Conservation (phyloP, 2,113 vertebrate species). For the Orycteropus afer region DNA sequence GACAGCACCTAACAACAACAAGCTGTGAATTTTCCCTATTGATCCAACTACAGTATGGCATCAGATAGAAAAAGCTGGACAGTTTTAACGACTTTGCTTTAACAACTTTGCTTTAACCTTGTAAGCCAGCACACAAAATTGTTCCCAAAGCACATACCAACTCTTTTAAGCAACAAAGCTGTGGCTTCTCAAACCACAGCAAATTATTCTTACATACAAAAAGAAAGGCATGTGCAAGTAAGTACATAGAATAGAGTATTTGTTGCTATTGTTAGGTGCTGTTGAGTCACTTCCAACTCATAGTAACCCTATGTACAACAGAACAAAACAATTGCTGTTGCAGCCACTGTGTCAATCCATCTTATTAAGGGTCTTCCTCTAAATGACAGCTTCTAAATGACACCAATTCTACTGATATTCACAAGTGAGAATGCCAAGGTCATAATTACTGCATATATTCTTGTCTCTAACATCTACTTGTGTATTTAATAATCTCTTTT, state of each 20-base stretch:
- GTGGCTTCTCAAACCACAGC: neutral
- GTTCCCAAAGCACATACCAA: neutral
- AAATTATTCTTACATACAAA: neutral
- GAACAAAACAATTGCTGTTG: neutral
- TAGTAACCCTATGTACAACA: neutral
- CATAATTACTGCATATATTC: neutral
- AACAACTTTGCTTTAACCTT: too few species aligned
- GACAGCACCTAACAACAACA: too few species aligned
- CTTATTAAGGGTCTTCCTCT: too few species aligned
- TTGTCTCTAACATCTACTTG: neutral
- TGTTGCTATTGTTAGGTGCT: too few species aligned
- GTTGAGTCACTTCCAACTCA: neutral
- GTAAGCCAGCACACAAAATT: neutral
- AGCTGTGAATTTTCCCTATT: too few species aligned
- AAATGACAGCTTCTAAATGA: neutral
- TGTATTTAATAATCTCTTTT: slow-evolving; percentile 6
- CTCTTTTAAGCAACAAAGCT: slow-evolving; percentile 34
- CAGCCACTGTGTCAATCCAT: neutral
- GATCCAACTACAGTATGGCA: too few species aligned
- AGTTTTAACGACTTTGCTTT: too few species aligned
- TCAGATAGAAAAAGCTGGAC: too few species aligned
- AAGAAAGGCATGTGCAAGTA: slow-evolving; percentile 33
- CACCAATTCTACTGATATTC: neutral
- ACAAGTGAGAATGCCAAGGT: slow-evolving; percentile 53
- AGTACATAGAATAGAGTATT: neutral